These are phyloP conservation scores for Monomorium pharaonis DNA, from an alignment of 1,140 invertebrate genomes.

Conservation along the genomic window DNA sequence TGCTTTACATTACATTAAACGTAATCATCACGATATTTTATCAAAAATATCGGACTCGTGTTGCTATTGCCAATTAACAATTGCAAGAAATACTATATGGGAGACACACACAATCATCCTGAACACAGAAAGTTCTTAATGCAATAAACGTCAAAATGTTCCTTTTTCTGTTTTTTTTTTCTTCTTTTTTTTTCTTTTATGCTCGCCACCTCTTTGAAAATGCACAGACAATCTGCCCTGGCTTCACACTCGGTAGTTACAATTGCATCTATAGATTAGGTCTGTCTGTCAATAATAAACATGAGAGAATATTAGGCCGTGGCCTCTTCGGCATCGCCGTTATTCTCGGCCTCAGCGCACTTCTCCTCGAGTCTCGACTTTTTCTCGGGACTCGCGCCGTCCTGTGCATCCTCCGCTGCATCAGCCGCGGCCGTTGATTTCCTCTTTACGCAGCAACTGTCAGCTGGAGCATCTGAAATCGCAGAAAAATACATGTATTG, in stretches of 20 bases:
- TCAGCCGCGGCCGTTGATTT: conserved; percentile 88
- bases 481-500: conserved; percentile 59
- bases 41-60: conserved; percentile 41
- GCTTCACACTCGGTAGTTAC: conserved; percentile 78
- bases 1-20: conserved; percentile 42
- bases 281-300: conserved; percentile 77
- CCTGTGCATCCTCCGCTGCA: conserved; percentile 84
- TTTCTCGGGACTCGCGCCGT: conserved; percentile 89
- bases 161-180: conserved; percentile 26
- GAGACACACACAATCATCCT: conserved; percentile 68
- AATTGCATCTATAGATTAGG: conserved; percentile 82
- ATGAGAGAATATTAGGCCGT: conserved; percentile 87
- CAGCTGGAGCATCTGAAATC: conserved; percentile 78
- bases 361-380: conserved; percentile 90
- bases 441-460: conserved; percentile 88
- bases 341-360: conserved; percentile 85
- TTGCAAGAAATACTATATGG: conserved; percentile 59
- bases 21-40: conserved; percentile 42
- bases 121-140: conserved; percentile 67
- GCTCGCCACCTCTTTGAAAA: conserved; percentile 67
- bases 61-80: conserved; percentile 50
- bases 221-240: conserved; percentile 78
- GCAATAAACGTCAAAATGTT: conserved; percentile 54
- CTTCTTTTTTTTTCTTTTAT: conserved; percentile 44
- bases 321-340: conserved; percentile 88